Percentiles rank a stretch among this genome's conserved stretches.
These are phyloP conservation scores for Ormyrus pomaceus DNA, from an alignment of 2,888 invertebrate genomes.

Conservation along the genomic window DNA sequence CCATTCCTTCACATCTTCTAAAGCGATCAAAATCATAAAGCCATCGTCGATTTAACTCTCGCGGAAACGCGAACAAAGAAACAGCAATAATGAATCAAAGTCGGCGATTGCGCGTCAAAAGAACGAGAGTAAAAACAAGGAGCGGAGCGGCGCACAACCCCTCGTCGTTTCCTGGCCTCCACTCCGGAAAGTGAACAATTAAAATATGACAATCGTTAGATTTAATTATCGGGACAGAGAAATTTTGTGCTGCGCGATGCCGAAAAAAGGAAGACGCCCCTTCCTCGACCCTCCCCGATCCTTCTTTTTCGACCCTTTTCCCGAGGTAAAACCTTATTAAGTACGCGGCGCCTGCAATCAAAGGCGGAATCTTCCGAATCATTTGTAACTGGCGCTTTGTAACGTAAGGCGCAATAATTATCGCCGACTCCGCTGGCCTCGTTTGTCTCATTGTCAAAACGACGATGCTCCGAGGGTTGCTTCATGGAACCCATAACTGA, in stretches of 20 bases:
- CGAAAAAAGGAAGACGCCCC: constrained; percentile 25
- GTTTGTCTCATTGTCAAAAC: constrained; percentile 44
- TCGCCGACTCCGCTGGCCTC: constrained; percentile 43
- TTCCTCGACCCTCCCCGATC: not conserved
- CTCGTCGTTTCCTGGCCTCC: not conserved
- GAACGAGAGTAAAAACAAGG: constrained; percentile 40
- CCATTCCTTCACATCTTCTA: not conserved
- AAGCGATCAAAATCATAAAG: constrained; percentile 6
- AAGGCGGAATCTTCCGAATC: constrained; percentile 66
- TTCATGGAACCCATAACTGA: too few species aligned
- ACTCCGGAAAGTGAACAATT: constrained; percentile 68
- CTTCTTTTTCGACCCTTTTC: constrained; percentile 42
- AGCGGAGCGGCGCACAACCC: not conserved
- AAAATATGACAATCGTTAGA: constrained; percentile 75
- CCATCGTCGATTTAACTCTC: constrained; percentile 18
- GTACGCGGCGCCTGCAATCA: constrained; percentile 60
- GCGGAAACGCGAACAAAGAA: constrained; percentile 18
- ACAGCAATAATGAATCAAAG: constrained; percentile 58
- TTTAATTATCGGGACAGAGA: constrained; percentile 74
- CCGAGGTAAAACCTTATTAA: constrained; percentile 62
- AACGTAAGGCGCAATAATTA: constrained; percentile 62
- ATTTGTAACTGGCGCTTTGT: constrained; percentile 64
- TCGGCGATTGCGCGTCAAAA: constrained; percentile 37
- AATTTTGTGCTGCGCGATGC: constrained; percentile 4
- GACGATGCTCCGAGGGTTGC: not conserved